These are phyloP conservation scores for Euzetes globulus DNA, from an alignment of 2,888 invertebrate genomes.

Conservation along the genomic window DNA sequence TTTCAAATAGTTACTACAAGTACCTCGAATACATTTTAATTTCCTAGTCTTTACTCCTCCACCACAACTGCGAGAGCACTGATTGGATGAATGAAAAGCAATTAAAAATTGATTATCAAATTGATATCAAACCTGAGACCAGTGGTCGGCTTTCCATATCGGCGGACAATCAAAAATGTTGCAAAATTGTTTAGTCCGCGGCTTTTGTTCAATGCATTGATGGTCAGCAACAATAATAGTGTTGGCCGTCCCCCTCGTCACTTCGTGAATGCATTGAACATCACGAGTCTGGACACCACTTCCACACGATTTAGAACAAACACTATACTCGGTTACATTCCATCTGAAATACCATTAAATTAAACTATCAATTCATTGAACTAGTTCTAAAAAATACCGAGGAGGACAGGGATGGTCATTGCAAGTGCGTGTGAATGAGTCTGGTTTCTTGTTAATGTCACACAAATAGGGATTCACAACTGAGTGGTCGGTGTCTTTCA, in stretches of 20 bases:
- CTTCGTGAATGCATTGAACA: constrained; percentile 66
- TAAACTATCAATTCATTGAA: too few relatives aligned
- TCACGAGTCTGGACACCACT: constrained; percentile 78
- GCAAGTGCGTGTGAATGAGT: constrained; percentile 77
- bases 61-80: constrained; percentile 88
- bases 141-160: constrained; percentile 75
- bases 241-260: constrained; percentile 67
- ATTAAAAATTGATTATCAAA: constrained; percentile 34
- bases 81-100: constrained; percentile 32
- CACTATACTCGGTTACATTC: constrained; percentile 80
- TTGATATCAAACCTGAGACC: constrained; percentile 57
- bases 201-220: constrained; percentile 79
- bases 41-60: constrained; percentile 77
- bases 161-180: constrained; percentile 88
- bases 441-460: constrained; percentile 75
- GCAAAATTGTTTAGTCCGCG: constrained; percentile 80
- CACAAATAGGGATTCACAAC: constrained; percentile 82
- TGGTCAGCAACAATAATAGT: constrained; percentile 86
- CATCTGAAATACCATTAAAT: constrained; percentile 52
- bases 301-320: constrained; percentile 87
- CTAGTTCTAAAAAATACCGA: constrained; percentile 49
- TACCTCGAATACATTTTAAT: constrained; percentile 68
- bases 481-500: constrained; percentile 74
- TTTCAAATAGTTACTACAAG: background rate
- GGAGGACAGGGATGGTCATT: constrained; percentile 94